A percentile compares a stretch with the other conserved stretches of the same genome.
These are phyloP conservation scores for Plutomurus gul DNA, from an alignment of 1,140 invertebrate genomes.

Conservation along the genomic window DNA sequence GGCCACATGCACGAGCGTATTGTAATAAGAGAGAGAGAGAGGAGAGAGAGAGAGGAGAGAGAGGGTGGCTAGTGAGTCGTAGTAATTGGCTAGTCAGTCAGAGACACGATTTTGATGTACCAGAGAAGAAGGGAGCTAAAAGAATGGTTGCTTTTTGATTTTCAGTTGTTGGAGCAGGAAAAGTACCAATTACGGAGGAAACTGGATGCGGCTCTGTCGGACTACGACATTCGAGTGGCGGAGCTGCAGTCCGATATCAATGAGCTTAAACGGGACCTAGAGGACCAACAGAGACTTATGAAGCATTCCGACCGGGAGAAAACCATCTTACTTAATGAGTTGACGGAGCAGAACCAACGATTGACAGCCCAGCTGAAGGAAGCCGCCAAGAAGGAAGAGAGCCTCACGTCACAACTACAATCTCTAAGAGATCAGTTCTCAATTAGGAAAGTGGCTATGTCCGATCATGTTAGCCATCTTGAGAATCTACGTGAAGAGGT, in stretches of 20 bases:
- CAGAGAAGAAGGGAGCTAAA: too few species aligned
- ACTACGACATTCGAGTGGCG: constrained; percentile 83
- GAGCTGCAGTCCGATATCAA: constrained; percentile 86
- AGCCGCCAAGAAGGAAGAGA: constrained; percentile 76
- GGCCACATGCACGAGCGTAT: too few species aligned
- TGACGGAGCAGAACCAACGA: constrained; percentile 87
- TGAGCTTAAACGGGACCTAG: constrained; percentile 67
- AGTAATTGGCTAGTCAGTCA: too few species aligned
- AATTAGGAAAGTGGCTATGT: constrained; percentile 74
- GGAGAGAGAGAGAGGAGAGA: too few species aligned
- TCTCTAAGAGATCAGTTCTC: constrained; percentile 80
- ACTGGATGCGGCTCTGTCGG: constrained; percentile 79
- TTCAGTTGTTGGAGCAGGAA: constrained; percentile 90
- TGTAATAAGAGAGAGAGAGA: too few species aligned
- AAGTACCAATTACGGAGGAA: constrained; percentile 82
- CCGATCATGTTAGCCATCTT: constrained; percentile 85
- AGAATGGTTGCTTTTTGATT: constrained; percentile 50
- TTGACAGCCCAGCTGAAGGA: constrained; percentile 77
- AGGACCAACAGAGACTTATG: constrained; percentile 66
- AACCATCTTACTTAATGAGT: constrained; percentile 76
- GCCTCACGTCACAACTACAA: constrained; percentile 77
- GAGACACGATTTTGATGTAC: too few species aligned
- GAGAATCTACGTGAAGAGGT: constrained; percentile 86
- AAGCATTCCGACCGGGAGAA: constrained; percentile 79
- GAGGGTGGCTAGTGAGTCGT: too few species aligned